phyloP scores from a whole-genome alignment of 2,113 vertebrate genomes.

The Heteronetta atricapilla region DNA sequence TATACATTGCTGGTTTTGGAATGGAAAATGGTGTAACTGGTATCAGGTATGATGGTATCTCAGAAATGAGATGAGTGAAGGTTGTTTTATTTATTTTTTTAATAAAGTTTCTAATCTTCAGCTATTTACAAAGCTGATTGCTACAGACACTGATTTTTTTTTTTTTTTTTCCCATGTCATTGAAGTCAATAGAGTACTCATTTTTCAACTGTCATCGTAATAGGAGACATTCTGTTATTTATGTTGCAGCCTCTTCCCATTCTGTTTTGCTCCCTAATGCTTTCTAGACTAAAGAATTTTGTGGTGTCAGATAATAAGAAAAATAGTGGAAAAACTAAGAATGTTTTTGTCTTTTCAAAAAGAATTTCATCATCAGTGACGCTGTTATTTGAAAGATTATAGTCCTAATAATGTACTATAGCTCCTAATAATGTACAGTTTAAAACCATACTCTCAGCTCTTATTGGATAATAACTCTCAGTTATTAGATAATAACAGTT shows the following conservation, averaged over 20 bases:
- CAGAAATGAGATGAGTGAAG: neutral
- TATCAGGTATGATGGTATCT: neutral
- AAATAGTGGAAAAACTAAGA: neutral
- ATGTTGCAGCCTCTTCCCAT: neutral
- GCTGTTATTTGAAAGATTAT: neutral
- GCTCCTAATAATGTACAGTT: neutral
- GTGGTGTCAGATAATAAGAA: neutral
- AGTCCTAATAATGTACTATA: too few relatives aligned
- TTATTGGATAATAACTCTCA: neutral
- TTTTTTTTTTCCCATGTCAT: neutral
- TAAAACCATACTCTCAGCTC: neutral
- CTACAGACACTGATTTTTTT: neutral
- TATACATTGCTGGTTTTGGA: neutral
- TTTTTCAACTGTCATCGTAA: constrained; percentile 13
- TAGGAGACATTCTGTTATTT: neutral
- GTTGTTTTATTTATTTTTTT: neutral
- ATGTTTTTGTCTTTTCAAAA: neutral
- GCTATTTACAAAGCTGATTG: neutral
- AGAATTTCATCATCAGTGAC: neutral
- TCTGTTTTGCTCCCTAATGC: neutral
- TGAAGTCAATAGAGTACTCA: neutral
- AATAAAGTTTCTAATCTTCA: neutral
- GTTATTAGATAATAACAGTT: too few relatives aligned
- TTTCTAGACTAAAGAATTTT: neutral
- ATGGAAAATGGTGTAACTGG: neutral